Conservation (phyloP, 2,888 invertebrate species). For the Leptarthrus brevirostris region DNA sequence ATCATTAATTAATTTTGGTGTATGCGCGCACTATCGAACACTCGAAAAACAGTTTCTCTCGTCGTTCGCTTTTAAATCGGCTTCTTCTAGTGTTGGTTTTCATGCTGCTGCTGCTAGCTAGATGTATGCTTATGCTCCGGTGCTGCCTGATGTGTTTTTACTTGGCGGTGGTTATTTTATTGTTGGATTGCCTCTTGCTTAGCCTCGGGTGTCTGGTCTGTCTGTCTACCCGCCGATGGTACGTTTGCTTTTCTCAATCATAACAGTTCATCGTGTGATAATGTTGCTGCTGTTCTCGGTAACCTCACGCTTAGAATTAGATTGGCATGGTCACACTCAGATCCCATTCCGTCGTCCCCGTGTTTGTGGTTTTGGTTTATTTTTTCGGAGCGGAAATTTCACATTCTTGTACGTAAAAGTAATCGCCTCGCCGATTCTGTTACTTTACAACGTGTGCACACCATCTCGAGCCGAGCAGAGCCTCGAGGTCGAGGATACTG, state of each 20-base stretch:
- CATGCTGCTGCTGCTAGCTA: slow-evolving; percentile 4
- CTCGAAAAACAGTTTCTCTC: slow-evolving; percentile 55
- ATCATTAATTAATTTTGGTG: slow-evolving; percentile 53
- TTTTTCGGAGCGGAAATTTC: neutral
- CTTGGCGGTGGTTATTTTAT: slow-evolving; percentile 11
- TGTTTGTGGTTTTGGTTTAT: neutral
- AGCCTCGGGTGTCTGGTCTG: neutral
- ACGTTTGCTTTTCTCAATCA: slow-evolving; percentile 22
- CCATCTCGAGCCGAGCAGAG: neutral
- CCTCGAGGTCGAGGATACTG: neutral
- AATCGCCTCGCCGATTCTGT: slow-evolving; percentile 1
- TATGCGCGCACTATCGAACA: slow-evolving; percentile 58
- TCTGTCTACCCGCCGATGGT: slow-evolving; percentile 1
- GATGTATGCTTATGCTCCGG: slow-evolving; percentile 26
- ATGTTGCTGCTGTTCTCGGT: neutral
- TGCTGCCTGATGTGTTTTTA: slow-evolving; percentile 21
- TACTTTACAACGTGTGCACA: slow-evolving; percentile 13
- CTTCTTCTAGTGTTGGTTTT: slow-evolving; percentile 20
- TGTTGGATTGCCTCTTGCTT: neutral
- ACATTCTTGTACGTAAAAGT: slow-evolving; percentile 15
- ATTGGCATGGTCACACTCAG: slow-evolving; percentile 27
- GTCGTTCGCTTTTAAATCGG: slow-evolving; percentile 51
- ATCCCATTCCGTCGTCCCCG: neutral
- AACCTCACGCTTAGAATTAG: neutral
- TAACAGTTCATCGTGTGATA: slow-evolving; percentile 30